Evolutionary conservation across 1,140 invertebrate species (phyloP), one percentile per base, ranked within the genome.

Genomic region (Drosophila varians): DNA sequence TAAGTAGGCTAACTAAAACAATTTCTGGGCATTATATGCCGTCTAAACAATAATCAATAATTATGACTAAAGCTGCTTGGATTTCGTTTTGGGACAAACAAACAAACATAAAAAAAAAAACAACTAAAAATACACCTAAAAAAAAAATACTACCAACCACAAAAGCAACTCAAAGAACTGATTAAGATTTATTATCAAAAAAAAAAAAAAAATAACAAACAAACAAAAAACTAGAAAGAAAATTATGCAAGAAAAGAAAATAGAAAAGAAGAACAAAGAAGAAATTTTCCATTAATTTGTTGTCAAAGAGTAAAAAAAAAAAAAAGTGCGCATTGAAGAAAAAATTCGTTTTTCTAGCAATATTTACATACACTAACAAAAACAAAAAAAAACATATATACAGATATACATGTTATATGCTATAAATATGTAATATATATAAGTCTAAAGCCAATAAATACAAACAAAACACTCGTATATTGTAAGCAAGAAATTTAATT

Each of bases 1-100:
- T 84, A 84, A 86, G 76, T 80, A 84, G 79, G 72, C 45, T 84
- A 84, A 84, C 58, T 80, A 76, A 73, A 73, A 73, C 49, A 74
- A 86, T 86, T 76, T 84, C 54, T 73, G 46, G 76, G 72, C 80
- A 86, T 83, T 60, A 84, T 78, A 83, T 83, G 78, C 49, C 78
- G 69, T 47, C 19, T 38, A 56, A 65, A 34, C 40, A 53, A 54
- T 65, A 52, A 77, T 74, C 51, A 51, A 83, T 18, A 40, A 34
- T 14, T 14, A 46, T 45, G 52, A 75, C 56, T 60, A 62, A 56
- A 43, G 74, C 62, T 61, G 28, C 48, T 74, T 57, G 46, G 48
- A 60, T 55, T 61, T 56, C 70, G 43, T 47, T 48, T 74, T 40
- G 36, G 36, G 34, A 46, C 65, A 46, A 48, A 70, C 3, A 36